These are phyloP conservation scores for Ictidomys tridecemlineatus DNA, from an alignment of 2,113 vertebrate genomes.

Conservation along the genomic window DNA sequence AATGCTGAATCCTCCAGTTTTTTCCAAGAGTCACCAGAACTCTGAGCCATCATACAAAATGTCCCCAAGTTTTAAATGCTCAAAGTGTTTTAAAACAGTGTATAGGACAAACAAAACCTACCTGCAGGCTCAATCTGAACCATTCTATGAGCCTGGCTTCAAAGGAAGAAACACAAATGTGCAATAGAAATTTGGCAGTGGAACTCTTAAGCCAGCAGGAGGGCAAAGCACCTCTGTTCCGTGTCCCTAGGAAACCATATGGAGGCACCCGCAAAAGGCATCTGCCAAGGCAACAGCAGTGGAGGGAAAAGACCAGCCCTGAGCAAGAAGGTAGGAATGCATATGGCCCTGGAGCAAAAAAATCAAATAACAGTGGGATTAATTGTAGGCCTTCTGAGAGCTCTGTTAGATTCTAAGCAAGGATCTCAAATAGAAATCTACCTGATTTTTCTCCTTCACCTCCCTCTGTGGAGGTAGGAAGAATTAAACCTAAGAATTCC, in stretches of 20 bases:
- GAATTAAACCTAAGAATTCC: slow-evolving; percentile 22
- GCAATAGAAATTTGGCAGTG: neutral
- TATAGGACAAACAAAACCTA: neutral
- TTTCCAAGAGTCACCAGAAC: slow-evolving; percentile 41
- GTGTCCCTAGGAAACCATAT: neutral
- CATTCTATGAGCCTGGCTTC: neutral
- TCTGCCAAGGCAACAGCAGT: neutral
- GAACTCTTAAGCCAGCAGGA: neutral
- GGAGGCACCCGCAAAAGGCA: neutral
- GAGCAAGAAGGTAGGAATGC: neutral
- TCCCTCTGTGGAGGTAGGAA: neutral
- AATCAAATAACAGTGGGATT: neutral
- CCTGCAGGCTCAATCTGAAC: neutral
- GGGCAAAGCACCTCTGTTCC: neutral
- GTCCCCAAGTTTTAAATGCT: slow-evolving; percentile 3
- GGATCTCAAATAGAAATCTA: neutral
- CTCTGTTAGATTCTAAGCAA: neutral
- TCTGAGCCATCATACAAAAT: slow-evolving; percentile 19
- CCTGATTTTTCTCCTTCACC: neutral
- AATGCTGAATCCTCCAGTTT: neutral
- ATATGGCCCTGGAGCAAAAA: neutral
- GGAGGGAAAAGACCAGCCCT: neutral
- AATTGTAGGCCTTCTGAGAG: neutral
- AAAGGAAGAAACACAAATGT: neutral
- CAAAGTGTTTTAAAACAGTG: neutral